Conservation (phyloP, 2,113 vertebrate species). For the Meriones unguiculatus region DNA sequence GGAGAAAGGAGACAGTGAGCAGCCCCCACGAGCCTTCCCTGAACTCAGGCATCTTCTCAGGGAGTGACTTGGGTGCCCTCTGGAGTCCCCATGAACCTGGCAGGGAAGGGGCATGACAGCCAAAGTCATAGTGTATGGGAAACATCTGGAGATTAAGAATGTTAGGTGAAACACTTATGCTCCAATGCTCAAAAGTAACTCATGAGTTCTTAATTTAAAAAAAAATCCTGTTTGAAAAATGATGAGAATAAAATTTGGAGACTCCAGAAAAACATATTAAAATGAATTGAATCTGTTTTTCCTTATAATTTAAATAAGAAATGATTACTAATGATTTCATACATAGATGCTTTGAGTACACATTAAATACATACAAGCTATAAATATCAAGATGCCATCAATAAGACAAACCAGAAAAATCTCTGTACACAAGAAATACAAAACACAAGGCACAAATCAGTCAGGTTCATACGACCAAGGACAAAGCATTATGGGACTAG, state of each 20-base stretch:
- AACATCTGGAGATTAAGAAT: not conserved
- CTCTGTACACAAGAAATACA: not conserved
- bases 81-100: not conserved
- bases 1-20: not conserved
- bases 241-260: slow-evolving; percentile 27
- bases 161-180: not conserved
- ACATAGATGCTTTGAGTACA: not conserved
- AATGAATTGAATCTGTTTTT: slow-evolving; percentile 46
- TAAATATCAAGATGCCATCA: slow-evolving; percentile 9
- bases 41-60: not conserved
- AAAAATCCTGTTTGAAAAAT: not conserved
- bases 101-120: not conserved
- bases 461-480: not conserved
- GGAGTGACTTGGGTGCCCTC: not conserved
- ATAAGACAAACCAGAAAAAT: not conserved
- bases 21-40: not conserved
- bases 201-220: not conserved
- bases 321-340: not conserved
- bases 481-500: not conserved
- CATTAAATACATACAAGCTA: slow-evolving; percentile 7
- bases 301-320: slow-evolving; percentile 23
- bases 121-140: not conserved
- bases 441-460: not conserved
- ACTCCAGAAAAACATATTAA: slow-evolving; percentile 14
- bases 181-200: slow-evolving; percentile 27